Evolutionary conservation across 1,140 invertebrate species (phyloP), one percentile per base, ranked within the genome.

Genomic region (Dendroctonus ponderosae): DNA sequence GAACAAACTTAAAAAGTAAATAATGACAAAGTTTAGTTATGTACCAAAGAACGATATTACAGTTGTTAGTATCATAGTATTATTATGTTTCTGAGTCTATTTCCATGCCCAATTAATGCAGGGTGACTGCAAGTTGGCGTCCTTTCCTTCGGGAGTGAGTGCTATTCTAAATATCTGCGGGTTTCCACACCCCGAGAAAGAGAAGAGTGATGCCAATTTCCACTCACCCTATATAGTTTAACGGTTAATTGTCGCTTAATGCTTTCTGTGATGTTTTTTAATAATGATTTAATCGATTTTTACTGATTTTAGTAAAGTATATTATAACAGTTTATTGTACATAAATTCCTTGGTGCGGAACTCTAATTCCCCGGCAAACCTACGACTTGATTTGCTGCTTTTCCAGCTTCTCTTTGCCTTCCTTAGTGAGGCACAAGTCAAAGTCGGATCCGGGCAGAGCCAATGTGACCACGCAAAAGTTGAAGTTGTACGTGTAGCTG

Each of bases 401-500:
- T 66, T 66, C 4, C 54, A 57, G 63, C 37, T 66, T 66, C 15
- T 66, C 63, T 37, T 66, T 66, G 2, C 46, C 63, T 44, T 66
- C 63, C 38, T 66, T 66, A 6, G 63, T 67, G 5, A 67, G 48
- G 43, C 70, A 71, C 49, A 68, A 46, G 62, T 71, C 70, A 39
- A 60, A 52, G 49, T 71, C 66, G 15, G 66, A 53, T 11, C 70
- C 70, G 9, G 70, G 66, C 37, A 71, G 43, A 11, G 66, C 66
- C 42, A 71, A 57, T 7, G 66, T 71, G 6, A 63, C 59, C 3
- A 68, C 62, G 42, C 70, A 71, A 51, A 62, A 71, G 48, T 66
- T 60, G 40, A 64, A 71, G 42, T 68, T 67, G 26, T 68, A 71
- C 6, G 66, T 71, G 41, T 65, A 71, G 66, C 70, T 71, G 9